phyloP scores from a whole-genome alignment of 2,888 invertebrate genomes.

The Trichogramma dendrolimi region DNA sequence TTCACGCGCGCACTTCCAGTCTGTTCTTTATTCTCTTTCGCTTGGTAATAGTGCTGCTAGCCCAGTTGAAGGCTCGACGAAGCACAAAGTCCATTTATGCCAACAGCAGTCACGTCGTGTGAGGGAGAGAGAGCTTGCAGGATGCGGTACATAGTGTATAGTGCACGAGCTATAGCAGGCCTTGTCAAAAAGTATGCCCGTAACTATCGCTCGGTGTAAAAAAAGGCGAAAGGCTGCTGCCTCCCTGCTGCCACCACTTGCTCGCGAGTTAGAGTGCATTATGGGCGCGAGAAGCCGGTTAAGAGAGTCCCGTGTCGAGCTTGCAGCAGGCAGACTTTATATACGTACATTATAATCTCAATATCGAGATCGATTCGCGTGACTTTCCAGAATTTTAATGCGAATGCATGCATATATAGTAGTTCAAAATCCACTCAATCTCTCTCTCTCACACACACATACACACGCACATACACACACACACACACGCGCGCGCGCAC shows the following conservation, averaged over 20 bases:
- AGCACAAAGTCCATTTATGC: slow-evolving; percentile 31
- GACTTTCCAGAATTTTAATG: slow-evolving; percentile 36
- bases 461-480: too few species aligned
- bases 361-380: slow-evolving; percentile 31
- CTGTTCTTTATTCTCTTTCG: too few species aligned
- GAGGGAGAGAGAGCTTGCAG: background rate
- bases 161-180: slow-evolving; percentile 9
- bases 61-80: too few species aligned
- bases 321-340: too few species aligned
- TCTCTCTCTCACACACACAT: too few species aligned
- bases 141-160: slow-evolving; percentile 13
- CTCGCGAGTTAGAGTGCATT: too few species aligned
- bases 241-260: background rate
- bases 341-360: slow-evolving; percentile 23
- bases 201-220: slow-evolving; percentile 12
- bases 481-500: too few species aligned
- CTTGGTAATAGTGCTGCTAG: too few species aligned
- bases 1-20: too few species aligned
- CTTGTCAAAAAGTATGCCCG: background rate
- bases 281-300: too few species aligned
- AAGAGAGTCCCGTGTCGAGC: too few species aligned
- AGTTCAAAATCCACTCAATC: too few species aligned
- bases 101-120: slow-evolving; percentile 26
- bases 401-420: slow-evolving; percentile 33
- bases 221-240: slow-evolving; percentile 6